Evolutionary conservation across 2,113 vertebrate genomes (phyloP).

Genomic region (Pollimyrus isidori): DNA sequence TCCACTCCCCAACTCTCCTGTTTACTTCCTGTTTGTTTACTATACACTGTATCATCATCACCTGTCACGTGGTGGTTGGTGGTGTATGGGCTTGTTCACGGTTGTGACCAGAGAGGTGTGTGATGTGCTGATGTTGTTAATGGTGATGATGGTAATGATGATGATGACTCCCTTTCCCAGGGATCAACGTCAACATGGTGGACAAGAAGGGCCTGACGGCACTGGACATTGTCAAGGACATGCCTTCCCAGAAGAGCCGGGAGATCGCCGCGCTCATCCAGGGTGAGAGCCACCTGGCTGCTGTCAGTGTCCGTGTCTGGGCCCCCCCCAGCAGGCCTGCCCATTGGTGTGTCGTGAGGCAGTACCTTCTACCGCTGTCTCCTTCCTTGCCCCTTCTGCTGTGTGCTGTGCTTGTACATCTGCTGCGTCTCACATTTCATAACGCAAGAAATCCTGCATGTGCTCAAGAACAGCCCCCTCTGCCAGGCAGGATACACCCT

Average conservation of each 20-base stretch:
- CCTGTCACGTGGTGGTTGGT: neutral
- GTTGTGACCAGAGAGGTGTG: no score
- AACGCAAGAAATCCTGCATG: neutral
- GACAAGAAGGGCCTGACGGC: constrained; percentile 82
- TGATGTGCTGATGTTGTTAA: neutral
- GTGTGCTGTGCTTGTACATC: neutral
- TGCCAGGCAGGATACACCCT: neutral
- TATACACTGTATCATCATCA: neutral
- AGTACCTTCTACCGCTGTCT: neutral
- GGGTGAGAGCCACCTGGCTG: constrained; percentile 52
- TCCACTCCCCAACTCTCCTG: neutral
- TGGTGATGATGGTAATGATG: constrained; percentile 15
- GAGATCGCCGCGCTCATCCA: constrained; percentile 84
- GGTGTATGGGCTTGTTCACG: neutral
- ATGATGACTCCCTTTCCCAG: constrained; percentile 48
- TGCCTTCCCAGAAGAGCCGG: constrained; percentile 94
- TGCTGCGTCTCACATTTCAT: neutral
- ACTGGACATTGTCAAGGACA: constrained; percentile 85
- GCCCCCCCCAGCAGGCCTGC: neutral
- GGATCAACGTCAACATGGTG: constrained; percentile 82
- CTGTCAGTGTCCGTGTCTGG: neutral
- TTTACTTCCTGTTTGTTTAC: neutral
- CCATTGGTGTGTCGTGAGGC: neutral
- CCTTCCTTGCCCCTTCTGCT: neutral
- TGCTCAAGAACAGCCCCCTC: neutral